Conservation (phyloP, 2,888 invertebrate species). For the Urechis unicinctus region DNA sequence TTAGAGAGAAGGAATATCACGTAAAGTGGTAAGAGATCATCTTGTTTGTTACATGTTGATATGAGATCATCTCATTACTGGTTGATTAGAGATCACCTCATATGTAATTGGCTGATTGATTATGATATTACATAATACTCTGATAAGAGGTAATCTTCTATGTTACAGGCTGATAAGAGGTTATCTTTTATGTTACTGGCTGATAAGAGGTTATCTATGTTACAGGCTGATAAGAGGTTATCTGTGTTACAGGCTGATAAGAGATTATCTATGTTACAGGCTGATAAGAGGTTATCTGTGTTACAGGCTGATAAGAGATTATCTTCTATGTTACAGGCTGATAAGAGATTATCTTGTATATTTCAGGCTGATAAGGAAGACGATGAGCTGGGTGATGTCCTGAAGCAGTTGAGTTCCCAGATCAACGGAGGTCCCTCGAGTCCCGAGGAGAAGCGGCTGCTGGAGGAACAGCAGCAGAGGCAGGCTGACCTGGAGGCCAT, state of each 20-base stretch:
- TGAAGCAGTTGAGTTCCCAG: slow-evolving; percentile 32
- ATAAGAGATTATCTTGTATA: not conserved
- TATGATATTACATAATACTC: too few species aligned
- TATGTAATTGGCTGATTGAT: too few species aligned
- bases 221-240: too few species aligned
- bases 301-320: not conserved
- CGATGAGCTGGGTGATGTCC: slow-evolving; percentile 34
- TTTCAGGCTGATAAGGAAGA: slow-evolving; percentile 37
- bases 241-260: slow-evolving; percentile 34
- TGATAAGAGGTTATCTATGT: too few species aligned
- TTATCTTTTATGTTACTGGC: too few species aligned
- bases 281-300: slow-evolving; percentile 32
- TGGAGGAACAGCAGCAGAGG: slow-evolving; percentile 27
- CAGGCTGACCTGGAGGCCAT: slow-evolving; percentile 30
- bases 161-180: too few species aligned
- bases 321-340: not conserved
- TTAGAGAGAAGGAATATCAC: too few species aligned
- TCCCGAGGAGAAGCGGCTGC: slow-evolving; percentile 24
- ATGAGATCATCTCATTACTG: not conserved
- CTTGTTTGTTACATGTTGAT: not conserved
- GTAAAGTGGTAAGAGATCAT: too few species aligned
- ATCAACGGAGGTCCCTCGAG: slow-evolving; percentile 24
- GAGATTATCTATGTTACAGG: too few species aligned
- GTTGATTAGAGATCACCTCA: too few species aligned
- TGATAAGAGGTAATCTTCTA: too few species aligned